Evolutionary conservation across 1,140 invertebrate genomes (phyloP), one percentile per base, ranked within the genome.

Genomic region (Hypsibius dujardini): DNA sequence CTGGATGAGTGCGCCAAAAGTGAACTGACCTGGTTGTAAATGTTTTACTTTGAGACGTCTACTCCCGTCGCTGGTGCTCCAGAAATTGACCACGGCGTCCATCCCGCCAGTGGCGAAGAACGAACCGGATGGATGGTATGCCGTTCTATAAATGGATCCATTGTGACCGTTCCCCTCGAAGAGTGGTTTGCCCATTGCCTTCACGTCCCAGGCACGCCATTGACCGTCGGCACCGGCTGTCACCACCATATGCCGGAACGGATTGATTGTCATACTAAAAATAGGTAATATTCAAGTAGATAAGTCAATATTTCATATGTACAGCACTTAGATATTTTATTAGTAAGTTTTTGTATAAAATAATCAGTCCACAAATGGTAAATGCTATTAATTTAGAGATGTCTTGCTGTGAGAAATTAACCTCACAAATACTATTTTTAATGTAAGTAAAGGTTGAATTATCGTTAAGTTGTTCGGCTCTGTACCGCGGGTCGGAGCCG

Each of bases 61-160:
- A n/a, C 50, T 56, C n/a, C 50, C 50, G 50, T 56, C 50, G n/a
- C n/a, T n/a, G 50, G 7, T 56, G 50, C n/a, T 56, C 50, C 50
- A 56, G 50, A 56, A 56, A n/a, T 56, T 56, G 50, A 56, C n/a
- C 50, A 56, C 7, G 7, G 7, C 7, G 50, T 56, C 50, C 50
- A 56, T 56, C 7, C 50, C 50, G 50, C 50, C 50, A 12, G 50
- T 56, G 50, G 50, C 50, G 50, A 56, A 56, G 50, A 12, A 56
- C 7, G 50, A 7, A n/a, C 50, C 50, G n/a, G 7, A 7, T 56
- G 50, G 50, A 56, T 56, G 50, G 50, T 56, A 56, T 56, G 7
- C 50, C 7, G 7, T 12, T 12, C 50, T 7, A 7, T 7, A 7
- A 56, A 56, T 56, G 50, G 50, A 7, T 7, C 50, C 50, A n/a